Evolutionary conservation across 2,888 invertebrate genomes (phyloP), one percentile per base, ranked within the genome.

Genomic region (Agonopterix arenella): DNA sequence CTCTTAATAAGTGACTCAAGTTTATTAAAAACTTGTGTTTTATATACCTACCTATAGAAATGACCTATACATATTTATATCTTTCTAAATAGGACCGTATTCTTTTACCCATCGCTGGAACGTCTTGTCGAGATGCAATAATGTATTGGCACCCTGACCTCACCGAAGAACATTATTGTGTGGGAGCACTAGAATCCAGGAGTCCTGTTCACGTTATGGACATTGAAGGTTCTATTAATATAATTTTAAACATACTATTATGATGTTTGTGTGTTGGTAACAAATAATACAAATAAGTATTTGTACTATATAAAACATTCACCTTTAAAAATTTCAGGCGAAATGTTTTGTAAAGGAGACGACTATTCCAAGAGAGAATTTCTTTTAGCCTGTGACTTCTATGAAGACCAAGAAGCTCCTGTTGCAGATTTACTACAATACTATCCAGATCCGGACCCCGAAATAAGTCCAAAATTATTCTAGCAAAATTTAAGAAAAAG

Each of bases 61-160:
- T 28, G 1, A 28, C 7, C 28, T 28, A 4, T 28, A 11, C 9
- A 46, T 50, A 28, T 28, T 28, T 4, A 28, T 5, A 28, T 28
- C 4, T 28, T 28, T 28, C 28, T 4, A 28, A 44, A 4, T 52
- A 88, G 85, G 88, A 89, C 50, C 70, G 88, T 52, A 80, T 88
- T 53, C 66, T 89, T n/a, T 65, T 86, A 8, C 88, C 88, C 0
- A 88, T 89, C 9, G 86, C 88, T 54, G 88, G 88, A 11, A 64
- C 75, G 36, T 85, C 88, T 0, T 89, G 88, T 51, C 75, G 88
- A 57, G 88, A 89, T 59, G 88, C 88, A 2, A 84, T 89, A 40
- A 85, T 89, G 88, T 88, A 88, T 52, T 88, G 88, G 88, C 84
- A 86, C 55, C 88, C 88, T 10, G 84, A 86, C 56, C 64, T 88